Evolutionary conservation across 2,888 invertebrate genomes (phyloP).

Genomic region (Drosophila pegasa): DNA sequence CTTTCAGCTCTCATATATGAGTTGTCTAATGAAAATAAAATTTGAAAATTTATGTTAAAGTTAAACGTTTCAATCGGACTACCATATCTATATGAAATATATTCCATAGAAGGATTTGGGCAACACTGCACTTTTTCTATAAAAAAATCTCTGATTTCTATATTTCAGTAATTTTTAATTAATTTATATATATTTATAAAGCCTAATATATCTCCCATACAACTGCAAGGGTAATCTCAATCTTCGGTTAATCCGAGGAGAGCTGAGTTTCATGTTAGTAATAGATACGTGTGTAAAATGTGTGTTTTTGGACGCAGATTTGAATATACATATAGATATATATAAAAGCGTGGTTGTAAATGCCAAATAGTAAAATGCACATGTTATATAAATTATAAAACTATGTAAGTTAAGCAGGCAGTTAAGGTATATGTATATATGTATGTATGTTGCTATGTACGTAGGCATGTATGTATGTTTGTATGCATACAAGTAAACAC

Average conservation of each 20-base stretch:
- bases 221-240: neutral
- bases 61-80: neutral
- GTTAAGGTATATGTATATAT: conserved; percentile 19
- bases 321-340: conserved; percentile 43
- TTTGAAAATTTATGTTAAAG: neutral
- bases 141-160: too few relatives aligned
- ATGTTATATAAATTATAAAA: conserved; percentile 58
- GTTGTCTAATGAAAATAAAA: too few relatives aligned
- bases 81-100: neutral
- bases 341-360: conserved; percentile 60
- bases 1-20: too few relatives aligned
- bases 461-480: conserved; percentile 11
- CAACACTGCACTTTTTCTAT: too few relatives aligned
- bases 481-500: conserved; percentile 1
- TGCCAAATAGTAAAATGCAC: conserved; percentile 66
- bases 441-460: conserved; percentile 3
- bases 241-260: conserved; percentile 5
- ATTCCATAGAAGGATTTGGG: neutral
- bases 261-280: conserved; percentile 31
- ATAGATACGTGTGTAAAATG: conserved; percentile 39
- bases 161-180: too few relatives aligned
- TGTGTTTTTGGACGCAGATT: conserved; percentile 35
- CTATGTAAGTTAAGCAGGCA: conserved; percentile 62
- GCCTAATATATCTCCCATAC: neutral
- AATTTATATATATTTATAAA: neutral